These are phyloP conservation scores for Amiota mariae DNA, from an alignment of 2,888 invertebrate species.

Conservation along the genomic window DNA sequence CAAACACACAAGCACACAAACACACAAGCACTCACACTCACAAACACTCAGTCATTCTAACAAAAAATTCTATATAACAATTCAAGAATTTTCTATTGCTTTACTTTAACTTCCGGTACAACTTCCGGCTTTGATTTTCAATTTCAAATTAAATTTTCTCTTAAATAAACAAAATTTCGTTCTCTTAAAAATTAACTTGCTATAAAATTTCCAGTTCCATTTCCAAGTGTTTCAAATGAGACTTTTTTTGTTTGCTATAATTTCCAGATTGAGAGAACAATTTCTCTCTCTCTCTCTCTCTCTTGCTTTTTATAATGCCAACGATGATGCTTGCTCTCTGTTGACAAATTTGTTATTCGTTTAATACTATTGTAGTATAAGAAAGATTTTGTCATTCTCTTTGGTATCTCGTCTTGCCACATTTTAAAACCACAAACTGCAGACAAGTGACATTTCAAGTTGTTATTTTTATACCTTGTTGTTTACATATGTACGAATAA, in stretches of 20 bases:
- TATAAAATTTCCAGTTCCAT: slow-evolving; percentile 48
- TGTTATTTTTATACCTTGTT: slow-evolving; percentile 45
- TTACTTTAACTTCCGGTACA: neutral
- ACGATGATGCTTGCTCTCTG: slow-evolving; percentile 19
- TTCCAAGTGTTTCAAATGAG: slow-evolving; percentile 39
- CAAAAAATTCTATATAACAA: too few species aligned
- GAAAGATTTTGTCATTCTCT: slow-evolving; percentile 12
- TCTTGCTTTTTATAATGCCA: slow-evolving; percentile 13
- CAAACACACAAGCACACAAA: too few species aligned
- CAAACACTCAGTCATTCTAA: too few species aligned
- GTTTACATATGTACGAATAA: too few species aligned
- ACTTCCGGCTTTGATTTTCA: neutral
- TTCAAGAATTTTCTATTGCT: too few species aligned
- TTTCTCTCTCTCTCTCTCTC: slow-evolving; percentile 33
- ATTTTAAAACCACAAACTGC: slow-evolving; percentile 57
- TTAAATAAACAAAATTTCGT: slow-evolving; percentile 48
- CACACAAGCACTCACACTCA: too few species aligned
- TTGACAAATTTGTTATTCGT: neutral
- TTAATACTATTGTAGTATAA: too few species aligned
- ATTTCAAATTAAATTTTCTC: slow-evolving; percentile 23
- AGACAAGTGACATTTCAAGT: slow-evolving; percentile 58
- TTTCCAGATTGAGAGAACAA: too few species aligned
- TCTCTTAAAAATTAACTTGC: slow-evolving; percentile 44
- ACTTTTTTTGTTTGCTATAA: slow-evolving; percentile 43
- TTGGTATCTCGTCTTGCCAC: slow-evolving; percentile 43